These are phyloP conservation scores for Lottia gigantea DNA, from an alignment of 2,888 invertebrate genomes.

Conservation along the genomic window DNA sequence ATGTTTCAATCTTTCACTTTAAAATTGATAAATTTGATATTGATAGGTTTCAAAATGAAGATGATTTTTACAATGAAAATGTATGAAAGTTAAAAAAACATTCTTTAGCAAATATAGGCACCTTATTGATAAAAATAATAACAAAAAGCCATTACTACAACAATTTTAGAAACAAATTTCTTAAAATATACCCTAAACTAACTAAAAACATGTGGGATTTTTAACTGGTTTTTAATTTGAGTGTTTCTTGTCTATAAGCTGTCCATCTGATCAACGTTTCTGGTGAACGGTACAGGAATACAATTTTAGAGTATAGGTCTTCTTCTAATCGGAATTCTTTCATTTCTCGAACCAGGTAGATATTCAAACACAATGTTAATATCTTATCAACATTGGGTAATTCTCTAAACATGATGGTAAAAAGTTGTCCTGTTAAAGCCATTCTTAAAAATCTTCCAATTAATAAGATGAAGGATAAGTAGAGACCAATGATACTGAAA, in stretches of 20 bases:
- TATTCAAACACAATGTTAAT: slow-evolving; percentile 73
- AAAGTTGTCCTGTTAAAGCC: slow-evolving; percentile 88
- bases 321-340: slow-evolving; percentile 93
- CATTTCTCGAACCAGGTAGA: slow-evolving; percentile 88
- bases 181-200: no score
- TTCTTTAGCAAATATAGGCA: no score
- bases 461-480: slow-evolving; percentile 94
- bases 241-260: slow-evolving; percentile 46
- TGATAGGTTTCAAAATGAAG: no score
- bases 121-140: no score
- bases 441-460: slow-evolving; percentile 87
- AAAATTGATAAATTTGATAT: no score
- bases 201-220: no score
- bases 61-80: no score
- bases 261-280: slow-evolving; percentile 90
- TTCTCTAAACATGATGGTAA: slow-evolving; percentile 77
- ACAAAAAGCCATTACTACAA: no score
- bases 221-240: slow-evolving; percentile 12
- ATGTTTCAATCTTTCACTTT: no score
- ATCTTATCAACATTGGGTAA: slow-evolving; percentile 74
- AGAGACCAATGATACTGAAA: slow-evolving; percentile 86
- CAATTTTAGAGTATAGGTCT: slow-evolving; percentile 96
- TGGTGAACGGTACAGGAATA: slow-evolving; percentile 96
- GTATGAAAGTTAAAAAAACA: no score
- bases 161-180: no score